Evolutionary conservation across 2,888 invertebrate species (phyloP).

Genomic region (Drosophila paracracens): DNA sequence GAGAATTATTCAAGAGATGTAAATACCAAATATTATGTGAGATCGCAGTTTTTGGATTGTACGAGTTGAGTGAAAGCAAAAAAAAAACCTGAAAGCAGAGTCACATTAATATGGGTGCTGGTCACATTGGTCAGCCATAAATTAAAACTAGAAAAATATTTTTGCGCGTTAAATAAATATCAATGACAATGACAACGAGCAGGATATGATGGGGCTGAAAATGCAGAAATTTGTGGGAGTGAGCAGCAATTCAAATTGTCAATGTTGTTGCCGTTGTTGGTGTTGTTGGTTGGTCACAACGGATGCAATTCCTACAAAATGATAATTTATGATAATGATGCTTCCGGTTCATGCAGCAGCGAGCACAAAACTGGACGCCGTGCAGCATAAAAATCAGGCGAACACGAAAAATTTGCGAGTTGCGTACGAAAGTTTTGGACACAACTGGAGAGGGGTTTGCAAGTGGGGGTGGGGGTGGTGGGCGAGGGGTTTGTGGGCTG

Average conservation of each 20-base stretch:
- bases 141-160: constrained; percentile 67
- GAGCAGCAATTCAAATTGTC: constrained; percentile 73
- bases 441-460: not conserved
- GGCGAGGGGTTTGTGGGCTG: constrained; percentile 14
- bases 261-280: constrained; percentile 48
- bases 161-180: constrained; percentile 59
- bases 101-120: constrained; percentile 21
- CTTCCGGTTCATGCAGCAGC: constrained; percentile 73
- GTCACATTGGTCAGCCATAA: constrained; percentile 58
- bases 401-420: constrained; percentile 64
- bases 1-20: not conserved
- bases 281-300: constrained; percentile 57
- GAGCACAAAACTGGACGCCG: constrained; percentile 67
- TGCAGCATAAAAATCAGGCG: constrained; percentile 69
- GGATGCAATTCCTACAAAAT: constrained; percentile 84
- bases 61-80: not conserved
- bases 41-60: not conserved
- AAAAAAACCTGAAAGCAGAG: constrained; percentile 1
- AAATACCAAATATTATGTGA: not conserved
- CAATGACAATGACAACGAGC: constrained; percentile 46
- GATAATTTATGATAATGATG: constrained; percentile 85
- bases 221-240: constrained; percentile 35
- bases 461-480: not conserved
- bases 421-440: constrained; percentile 58
- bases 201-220: constrained; percentile 37